phyloP scores from a whole-genome alignment of 1,140 invertebrate species.

The Paralvinella palmiformis region DNA sequence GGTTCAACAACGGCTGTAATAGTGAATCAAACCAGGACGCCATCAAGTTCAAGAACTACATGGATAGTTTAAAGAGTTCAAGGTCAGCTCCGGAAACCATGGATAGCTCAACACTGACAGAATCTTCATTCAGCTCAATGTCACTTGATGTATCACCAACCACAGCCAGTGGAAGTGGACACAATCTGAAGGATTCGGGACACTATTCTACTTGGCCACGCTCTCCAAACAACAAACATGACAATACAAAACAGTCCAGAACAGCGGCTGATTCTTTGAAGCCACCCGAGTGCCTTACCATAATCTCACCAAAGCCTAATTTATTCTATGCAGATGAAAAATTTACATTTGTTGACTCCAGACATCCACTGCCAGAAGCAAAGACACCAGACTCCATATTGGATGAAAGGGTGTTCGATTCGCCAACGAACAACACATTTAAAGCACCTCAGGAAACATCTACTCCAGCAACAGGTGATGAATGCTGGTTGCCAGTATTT shows the following conservation, averaged over 20 bases:
- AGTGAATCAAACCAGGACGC: not conserved
- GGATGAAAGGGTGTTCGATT: too few species aligned
- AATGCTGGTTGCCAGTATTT: not conserved
- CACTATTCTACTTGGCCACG: slow-evolving; percentile 6
- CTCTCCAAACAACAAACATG: not conserved
- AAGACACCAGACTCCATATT: too few species aligned
- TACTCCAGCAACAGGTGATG: not conserved
- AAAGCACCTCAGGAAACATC: not conserved
- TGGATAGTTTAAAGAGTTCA: not conserved
- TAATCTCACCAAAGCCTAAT: too few species aligned
- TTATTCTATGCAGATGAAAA: too few species aligned
- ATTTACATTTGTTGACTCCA: too few species aligned
- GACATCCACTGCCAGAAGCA: too few species aligned
- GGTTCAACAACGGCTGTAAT: not conserved
- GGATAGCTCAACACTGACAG: too few species aligned
- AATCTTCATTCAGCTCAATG: not conserved
- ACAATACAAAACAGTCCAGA: too few species aligned
- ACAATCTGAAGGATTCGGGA: too few species aligned
- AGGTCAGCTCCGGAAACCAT: not conserved
- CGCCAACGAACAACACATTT: too few species aligned
- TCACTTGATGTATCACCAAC: not conserved
- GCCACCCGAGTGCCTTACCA: too few species aligned
- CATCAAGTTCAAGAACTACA: not conserved
- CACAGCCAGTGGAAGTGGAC: not conserved
- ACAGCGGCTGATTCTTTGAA: too few species aligned